These are phyloP conservation scores for Euborellia annulipes DNA, from an alignment of 1,140 invertebrate species.

Conservation along the genomic window DNA sequence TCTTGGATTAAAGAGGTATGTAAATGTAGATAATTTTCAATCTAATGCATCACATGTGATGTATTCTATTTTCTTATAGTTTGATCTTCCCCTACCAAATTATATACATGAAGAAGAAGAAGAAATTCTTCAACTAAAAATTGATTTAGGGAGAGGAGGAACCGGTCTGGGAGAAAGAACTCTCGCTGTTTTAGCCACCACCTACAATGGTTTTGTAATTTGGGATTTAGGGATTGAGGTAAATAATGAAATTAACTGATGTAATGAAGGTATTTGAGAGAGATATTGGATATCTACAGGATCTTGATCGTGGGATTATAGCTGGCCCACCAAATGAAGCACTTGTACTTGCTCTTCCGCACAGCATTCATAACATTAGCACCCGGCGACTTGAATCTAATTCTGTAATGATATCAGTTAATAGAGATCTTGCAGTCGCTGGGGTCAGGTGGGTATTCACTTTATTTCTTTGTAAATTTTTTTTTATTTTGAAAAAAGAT, in stretches of 20 bases:
- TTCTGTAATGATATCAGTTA: constrained; percentile 78
- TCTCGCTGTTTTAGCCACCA: constrained; percentile 52
- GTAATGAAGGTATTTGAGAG: background rate
- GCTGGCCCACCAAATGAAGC: constrained; percentile 24
- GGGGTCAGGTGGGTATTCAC: constrained; percentile 66
- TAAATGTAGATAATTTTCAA: no score
- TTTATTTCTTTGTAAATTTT: constrained; percentile 5
- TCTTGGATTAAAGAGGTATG: no score
- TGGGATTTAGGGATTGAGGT: constrained; percentile 40
- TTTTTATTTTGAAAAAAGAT: no score
- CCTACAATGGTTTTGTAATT: constrained; percentile 64
- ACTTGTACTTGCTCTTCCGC: constrained; percentile 60
- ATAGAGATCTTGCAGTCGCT: constrained; percentile 82
- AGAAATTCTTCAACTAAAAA: no score
- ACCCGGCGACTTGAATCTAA: constrained; percentile 77
- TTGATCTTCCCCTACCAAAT: no score
- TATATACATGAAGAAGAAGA: no score
- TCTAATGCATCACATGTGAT: no score
- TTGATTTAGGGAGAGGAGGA: no score
- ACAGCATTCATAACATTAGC: constrained; percentile 83
- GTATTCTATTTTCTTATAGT: background rate
- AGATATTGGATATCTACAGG: background rate
- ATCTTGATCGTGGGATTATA: background rate
- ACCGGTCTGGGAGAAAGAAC: no score
- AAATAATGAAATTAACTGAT: no score